Evolutionary conservation across 2,113 vertebrate genomes (phyloP).

Genomic region (Pteropus alecto): DNA sequence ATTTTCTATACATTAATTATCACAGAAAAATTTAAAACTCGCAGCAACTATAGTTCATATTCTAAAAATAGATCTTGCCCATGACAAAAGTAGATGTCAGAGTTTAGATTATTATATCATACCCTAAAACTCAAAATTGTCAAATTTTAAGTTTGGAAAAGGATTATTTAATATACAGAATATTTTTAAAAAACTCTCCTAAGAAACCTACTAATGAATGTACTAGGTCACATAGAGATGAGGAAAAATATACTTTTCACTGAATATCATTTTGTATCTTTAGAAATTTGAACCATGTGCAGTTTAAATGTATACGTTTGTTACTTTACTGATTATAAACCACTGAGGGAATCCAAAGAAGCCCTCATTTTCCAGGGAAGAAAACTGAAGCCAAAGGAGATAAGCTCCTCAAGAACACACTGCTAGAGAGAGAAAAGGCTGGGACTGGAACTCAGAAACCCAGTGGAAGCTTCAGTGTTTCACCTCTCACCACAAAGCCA

Average conservation of each 20-base stretch:
- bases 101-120: neutral
- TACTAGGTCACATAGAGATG: neutral
- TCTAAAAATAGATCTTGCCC: neutral
- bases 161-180: neutral
- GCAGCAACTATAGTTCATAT: neutral
- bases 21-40: neutral
- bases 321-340: neutral
- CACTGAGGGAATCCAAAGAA: neutral
- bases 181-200: neutral
- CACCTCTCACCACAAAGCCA: neutral
- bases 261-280: neutral
- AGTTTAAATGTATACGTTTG: neutral
- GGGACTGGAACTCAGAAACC: neutral
- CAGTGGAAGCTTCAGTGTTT: neutral
- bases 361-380: neutral
- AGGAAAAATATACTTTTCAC: neutral
- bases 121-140: conserved; percentile 14
- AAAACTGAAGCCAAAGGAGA: neutral
- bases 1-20: neutral
- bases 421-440: neutral
- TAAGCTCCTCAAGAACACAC: neutral
- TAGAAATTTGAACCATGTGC: neutral
- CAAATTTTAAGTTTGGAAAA: neutral
- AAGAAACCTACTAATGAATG: neutral
- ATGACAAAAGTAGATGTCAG: neutral